phyloP scores from a whole-genome alignment of 2,113 vertebrate genomes.

The Phoenicopterus ruber region DNA sequence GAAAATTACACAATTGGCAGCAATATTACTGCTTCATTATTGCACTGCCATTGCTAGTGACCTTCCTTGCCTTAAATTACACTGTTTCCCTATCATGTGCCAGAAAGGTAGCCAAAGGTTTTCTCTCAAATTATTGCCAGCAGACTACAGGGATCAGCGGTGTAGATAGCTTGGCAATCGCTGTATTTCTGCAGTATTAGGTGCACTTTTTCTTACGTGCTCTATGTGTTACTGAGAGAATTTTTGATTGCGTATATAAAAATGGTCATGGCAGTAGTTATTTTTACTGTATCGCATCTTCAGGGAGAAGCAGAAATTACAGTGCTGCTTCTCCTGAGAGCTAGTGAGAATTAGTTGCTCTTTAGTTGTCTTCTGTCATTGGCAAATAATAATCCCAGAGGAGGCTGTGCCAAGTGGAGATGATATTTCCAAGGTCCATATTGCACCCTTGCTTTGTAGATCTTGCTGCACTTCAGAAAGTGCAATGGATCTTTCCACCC shows the following conservation, averaged over 20 bases:
- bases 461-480: neutral
- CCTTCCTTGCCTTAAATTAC: conserved; percentile 10
- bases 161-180: neutral
- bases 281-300: conserved; percentile 8
- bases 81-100: neutral
- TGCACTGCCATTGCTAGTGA: neutral
- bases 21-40: neutral
- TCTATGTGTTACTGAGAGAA: neutral
- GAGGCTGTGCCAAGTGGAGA: neutral
- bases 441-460: neutral
- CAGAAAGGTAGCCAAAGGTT: neutral
- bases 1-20: neutral
- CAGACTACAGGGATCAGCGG: neutral
- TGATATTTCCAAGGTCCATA: neutral
- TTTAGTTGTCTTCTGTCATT: neutral
- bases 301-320: neutral
- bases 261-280: neutral
- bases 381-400: neutral
- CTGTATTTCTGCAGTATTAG: neutral
- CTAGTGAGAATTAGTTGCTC: neutral
- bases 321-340: neutral
- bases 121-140: neutral
- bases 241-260: neutral
- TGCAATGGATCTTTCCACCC: neutral
- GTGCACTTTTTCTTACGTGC: neutral